Evolutionary conservation across 2,797 vertebrate species (phyloP).

Genomic region (Sebastiscus albofasciatus): DNA sequence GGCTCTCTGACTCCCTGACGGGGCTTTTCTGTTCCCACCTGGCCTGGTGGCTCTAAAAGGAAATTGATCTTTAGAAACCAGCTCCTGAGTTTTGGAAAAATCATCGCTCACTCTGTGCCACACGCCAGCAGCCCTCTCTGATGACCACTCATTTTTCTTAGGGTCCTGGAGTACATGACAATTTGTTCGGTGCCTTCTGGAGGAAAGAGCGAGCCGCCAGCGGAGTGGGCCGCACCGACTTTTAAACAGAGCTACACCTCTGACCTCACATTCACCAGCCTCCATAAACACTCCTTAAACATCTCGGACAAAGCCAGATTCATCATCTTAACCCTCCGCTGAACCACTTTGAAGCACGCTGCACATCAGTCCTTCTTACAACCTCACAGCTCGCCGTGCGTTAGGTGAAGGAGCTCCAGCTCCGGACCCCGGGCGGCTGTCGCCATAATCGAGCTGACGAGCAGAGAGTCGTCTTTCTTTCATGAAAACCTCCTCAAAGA

Average conservation of each 20-base stretch:
- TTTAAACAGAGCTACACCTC: background rate
- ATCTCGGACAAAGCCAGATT: constrained; percentile 16
- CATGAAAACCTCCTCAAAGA: constrained; percentile 29
- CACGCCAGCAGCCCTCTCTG: constrained; percentile 13
- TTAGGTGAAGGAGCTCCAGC: constrained; percentile 8
- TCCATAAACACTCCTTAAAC: constrained; percentile 2
- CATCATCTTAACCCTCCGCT: background rate
- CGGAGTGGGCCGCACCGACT: background rate
- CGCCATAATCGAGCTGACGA: constrained; percentile 39
- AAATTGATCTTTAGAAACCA: constrained; percentile 53
- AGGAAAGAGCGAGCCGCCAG: background rate
- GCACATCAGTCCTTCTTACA: background rate
- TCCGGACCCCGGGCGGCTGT: background rate
- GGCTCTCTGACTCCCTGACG: background rate
- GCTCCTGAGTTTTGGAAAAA: constrained; percentile 22
- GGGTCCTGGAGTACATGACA: background rate
- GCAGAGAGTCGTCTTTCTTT: constrained; percentile 42
- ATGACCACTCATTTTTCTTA: constrained; percentile 39
- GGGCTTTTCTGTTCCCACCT: background rate
- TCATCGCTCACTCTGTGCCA: constrained; percentile 33
- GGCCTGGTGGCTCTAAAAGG: constrained; percentile 1
- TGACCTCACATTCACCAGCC: background rate
- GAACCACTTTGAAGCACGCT: no score
- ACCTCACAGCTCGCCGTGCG: background rate
- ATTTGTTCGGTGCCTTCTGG: constrained; percentile 18